Conservation (phyloP, 2,888 invertebrate genomes). For the Metellina segmentata region DNA sequence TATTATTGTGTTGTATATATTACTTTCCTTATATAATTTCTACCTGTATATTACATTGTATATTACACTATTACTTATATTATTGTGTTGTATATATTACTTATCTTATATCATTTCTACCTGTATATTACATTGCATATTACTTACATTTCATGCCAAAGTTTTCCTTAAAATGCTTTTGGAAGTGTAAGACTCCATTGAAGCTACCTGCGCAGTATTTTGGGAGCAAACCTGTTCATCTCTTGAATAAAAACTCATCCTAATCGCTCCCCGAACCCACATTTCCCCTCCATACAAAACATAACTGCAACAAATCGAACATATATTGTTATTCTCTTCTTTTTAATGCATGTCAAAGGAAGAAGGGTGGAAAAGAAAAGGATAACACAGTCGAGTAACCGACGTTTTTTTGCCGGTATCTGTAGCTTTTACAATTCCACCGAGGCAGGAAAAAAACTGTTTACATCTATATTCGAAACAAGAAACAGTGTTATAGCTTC, state of each 20-base stretch:
- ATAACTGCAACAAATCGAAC: slow-evolving; percentile 6
- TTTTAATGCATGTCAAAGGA: slow-evolving; percentile 11
- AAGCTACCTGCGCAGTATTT: neutral
- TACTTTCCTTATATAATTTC: too few species aligned
- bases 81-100: too few species aligned
- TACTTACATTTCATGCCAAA: too few species aligned
- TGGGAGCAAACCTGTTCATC: neutral
- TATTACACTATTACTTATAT: too few species aligned
- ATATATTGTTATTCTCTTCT: neutral
- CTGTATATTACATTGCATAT: too few species aligned
- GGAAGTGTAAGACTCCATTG: too few species aligned
- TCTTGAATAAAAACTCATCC: neutral
- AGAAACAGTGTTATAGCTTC: slow-evolving; percentile 9
- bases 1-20: too few species aligned
- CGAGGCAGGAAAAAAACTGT: neutral
- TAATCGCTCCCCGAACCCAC: neutral
- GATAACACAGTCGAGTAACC: slow-evolving; percentile 16
- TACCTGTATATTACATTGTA: too few species aligned
- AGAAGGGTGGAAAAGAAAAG: neutral
- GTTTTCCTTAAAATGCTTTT: too few species aligned
- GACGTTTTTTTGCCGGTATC: slow-evolving; percentile 14
- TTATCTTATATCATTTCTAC: too few species aligned
- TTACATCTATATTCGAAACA: slow-evolving; percentile 35
- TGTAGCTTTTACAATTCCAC: neutral
- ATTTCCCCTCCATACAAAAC: slow-evolving; percentile 7